Percentiles rank a stretch among this genome's conserved stretches.
Evolutionary conservation across 1,140 invertebrate genomes (phyloP).

Genomic region (Geopemphigus sp.): DNA sequence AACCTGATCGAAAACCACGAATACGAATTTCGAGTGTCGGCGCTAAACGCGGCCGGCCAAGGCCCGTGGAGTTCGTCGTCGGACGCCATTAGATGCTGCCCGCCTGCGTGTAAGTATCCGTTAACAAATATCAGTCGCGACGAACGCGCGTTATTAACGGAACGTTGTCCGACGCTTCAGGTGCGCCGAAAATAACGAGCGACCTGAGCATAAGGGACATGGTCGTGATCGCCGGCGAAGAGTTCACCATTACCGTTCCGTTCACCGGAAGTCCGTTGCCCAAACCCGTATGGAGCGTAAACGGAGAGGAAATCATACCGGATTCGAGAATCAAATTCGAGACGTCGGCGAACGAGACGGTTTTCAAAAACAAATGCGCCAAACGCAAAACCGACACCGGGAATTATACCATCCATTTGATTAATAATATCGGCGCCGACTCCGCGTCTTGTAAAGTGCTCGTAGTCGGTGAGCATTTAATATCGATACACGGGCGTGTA

Average conservation of each 20-base stretch:
- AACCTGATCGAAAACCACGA: conserved; percentile 91
- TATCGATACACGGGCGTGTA: no score
- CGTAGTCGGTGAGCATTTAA: conserved; percentile 63
- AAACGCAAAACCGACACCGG: conserved; percentile 82
- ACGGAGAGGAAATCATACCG: conserved; percentile 76
- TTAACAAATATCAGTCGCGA: not conserved
- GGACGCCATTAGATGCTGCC: conserved; percentile 83
- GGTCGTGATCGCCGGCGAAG: conserved; percentile 91
- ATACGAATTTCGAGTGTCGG: conserved; percentile 96
- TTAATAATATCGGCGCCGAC: conserved; percentile 85
- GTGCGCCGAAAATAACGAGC: conserved; percentile 86
- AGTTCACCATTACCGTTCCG: conserved; percentile 92
- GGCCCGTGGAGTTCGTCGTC: conserved; percentile 88
- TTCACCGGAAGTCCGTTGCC: conserved; percentile 87
- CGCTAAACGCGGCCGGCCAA: conserved; percentile 92
- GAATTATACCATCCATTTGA: conserved; percentile 84
- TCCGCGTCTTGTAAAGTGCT: conserved; percentile 82
- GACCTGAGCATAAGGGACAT: conserved; percentile 91
- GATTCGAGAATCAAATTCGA: conserved; percentile 86
- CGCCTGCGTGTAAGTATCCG: conserved; percentile 68
- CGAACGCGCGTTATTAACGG: no score
- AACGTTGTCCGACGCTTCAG: conserved; percentile 52
- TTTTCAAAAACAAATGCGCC: conserved; percentile 83
- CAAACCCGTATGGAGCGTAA: conserved; percentile 81
- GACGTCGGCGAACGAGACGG: conserved; percentile 74